Base-by-base conservation (phyloP, 1,140 invertebrate genomes). In the Trichogramma pretiosum region DNA sequence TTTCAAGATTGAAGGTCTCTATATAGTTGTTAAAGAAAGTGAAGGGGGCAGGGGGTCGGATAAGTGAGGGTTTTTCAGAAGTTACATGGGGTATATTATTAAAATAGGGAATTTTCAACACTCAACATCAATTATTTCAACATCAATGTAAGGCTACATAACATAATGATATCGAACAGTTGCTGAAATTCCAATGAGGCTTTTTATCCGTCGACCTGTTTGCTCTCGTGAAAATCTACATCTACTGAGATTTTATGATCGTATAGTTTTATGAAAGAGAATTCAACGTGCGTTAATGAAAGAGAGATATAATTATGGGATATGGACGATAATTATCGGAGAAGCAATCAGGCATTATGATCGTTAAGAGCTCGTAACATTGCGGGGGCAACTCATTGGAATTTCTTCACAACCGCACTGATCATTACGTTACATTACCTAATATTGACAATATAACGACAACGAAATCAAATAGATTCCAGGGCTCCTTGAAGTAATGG, bases 391-490 rank as follows among this genome's bases (percentile, higher is more conserved):
- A 33, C 39, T 46, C 49, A 46, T 63, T 62, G 56, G 66, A 57
- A 58, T 68, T 65, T n/a, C 26, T 51, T 42, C 23, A 64, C 64
- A 69, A 68, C 62, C 60, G 60, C 56, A 55, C 45, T 53, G 65
- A 63, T 61, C 67, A 72, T 71, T 61, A 71, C 67, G 65, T 64
- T 70, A 71, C 63, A 69, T 83, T 80, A 92, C 89, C 88, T 76
- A 93, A 82, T 77, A 98, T 93, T 70, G 94, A 98, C 73, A 98
- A 84, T 77, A 95, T 93, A 64, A 98, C 94, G 68, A 98, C 93
- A 64, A 96, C 88, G 77, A 96, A 94, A 81, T 98, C 95, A 79
- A 98, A 98, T 60, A 98, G 80, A 78, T 98, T 98, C 95, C 95
- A 98, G 48, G 94, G 93, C 74, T 97, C 91, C 72, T 92, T 93